Conservation (phyloP, 2,797 vertebrate genomes). For the Chelonia mydas region DNA sequence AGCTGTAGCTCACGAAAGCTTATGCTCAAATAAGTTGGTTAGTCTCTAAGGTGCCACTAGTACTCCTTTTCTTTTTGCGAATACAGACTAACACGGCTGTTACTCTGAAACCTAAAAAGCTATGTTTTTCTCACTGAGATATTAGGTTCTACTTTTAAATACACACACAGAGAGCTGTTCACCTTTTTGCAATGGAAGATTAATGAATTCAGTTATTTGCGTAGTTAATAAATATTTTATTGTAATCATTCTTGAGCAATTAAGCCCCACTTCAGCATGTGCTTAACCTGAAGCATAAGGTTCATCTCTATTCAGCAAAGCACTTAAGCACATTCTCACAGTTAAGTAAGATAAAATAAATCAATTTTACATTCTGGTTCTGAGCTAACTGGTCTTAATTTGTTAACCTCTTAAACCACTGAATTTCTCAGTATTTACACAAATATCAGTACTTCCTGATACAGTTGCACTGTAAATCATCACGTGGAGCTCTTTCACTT, state of each 20-base stretch:
- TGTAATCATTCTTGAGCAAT: background rate
- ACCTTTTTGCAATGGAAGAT: background rate
- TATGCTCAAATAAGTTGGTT: too few species aligned
- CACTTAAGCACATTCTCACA: constrained; percentile 40
- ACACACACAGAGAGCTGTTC: background rate
- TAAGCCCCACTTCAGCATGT: constrained; percentile 23
- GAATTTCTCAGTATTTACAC: constrained; percentile 20
- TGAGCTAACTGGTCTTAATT: constrained; percentile 5
- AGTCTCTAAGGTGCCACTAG: too few species aligned
- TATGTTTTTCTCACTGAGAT: constrained; percentile 8
- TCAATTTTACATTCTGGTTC: background rate
- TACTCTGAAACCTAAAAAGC: background rate
- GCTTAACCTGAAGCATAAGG: constrained; percentile 54
- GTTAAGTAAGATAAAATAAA: constrained; percentile 49
- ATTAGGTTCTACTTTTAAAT: background rate
- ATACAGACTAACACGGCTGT: too few species aligned
- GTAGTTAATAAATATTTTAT: constrained; percentile 41
- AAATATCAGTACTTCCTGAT: constrained; percentile 36
- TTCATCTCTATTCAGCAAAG: background rate
- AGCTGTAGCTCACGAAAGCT: too few species aligned
- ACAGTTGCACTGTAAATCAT: constrained; percentile 52
- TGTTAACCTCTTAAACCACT: constrained; percentile 48
- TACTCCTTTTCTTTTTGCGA: too few species aligned
- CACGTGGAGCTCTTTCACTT: constrained; percentile 23
- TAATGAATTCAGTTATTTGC: constrained; percentile 50